phyloP scores from a whole-genome alignment of 2,888 invertebrate genomes.

The Eristalinus sepulchralis region DNA sequence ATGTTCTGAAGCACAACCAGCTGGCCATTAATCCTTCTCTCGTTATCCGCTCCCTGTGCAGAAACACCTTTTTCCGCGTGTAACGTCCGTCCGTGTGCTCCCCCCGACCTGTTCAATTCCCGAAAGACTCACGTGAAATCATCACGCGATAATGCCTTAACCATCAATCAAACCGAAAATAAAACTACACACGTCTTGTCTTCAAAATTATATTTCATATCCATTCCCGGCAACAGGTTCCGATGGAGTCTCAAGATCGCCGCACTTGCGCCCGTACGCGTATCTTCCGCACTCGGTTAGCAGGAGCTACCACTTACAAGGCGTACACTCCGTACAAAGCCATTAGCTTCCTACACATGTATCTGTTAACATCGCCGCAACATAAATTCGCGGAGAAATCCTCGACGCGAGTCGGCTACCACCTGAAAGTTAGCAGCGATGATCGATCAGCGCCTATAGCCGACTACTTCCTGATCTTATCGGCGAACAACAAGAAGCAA shows the following conservation, averaged over 20 bases:
- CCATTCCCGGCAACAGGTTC: background rate
- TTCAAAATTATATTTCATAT: background rate
- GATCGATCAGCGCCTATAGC: constrained; percentile 24
- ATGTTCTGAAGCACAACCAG: background rate
- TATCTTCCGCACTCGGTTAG: background rate
- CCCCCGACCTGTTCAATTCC: background rate
- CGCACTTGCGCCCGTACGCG: background rate
- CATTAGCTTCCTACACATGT: background rate
- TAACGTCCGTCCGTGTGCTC: background rate
- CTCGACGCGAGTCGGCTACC: background rate
- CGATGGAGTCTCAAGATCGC: background rate
- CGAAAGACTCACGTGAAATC: constrained; percentile 1
- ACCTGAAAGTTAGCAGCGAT: constrained; percentile 11
- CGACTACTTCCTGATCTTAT: constrained; percentile 16
- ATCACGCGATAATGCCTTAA: constrained; percentile 15
- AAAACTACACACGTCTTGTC: background rate
- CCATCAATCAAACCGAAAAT: constrained; percentile 3
- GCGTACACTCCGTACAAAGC: background rate
- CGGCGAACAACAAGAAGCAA: constrained; percentile 14
- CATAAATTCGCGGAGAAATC: background rate
- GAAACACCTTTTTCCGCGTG: background rate
- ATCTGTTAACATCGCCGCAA: constrained; percentile 1
- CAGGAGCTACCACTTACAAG: background rate
- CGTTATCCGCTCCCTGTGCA: background rate
- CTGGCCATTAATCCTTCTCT: background rate